Conservation (phyloP, 2,888 invertebrate genomes). For the Nomada lathburiana region DNA sequence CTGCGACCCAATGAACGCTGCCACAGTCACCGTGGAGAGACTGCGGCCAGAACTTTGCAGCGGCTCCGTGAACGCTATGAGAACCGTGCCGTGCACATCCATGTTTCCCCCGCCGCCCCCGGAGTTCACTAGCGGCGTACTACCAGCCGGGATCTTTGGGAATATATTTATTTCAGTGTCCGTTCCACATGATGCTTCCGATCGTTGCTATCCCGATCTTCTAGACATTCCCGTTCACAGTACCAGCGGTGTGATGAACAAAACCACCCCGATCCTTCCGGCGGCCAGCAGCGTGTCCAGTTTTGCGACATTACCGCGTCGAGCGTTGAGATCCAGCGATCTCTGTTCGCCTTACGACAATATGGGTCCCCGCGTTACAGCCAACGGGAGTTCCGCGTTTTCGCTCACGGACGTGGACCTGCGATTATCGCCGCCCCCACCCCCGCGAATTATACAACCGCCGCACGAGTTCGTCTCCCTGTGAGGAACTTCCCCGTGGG, state of each 20-base stretch:
- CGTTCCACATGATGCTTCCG: constrained; percentile 90
- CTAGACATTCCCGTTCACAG: constrained; percentile 88
- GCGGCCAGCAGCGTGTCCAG: constrained; percentile 79
- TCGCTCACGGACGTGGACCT: constrained; percentile 89
- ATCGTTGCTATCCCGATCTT: constrained; percentile 92
- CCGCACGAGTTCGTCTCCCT: constrained; percentile 87
- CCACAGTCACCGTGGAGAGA: constrained; percentile 84
- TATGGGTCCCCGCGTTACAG: constrained; percentile 95
- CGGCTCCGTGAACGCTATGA: constrained; percentile 75
- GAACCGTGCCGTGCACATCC: constrained; percentile 81
- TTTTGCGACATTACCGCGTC: constrained; percentile 84
- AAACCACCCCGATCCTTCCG: constrained; percentile 60
- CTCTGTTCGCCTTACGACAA: constrained; percentile 92
- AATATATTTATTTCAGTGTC: constrained; percentile 95
- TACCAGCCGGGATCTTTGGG: constrained; percentile 87
- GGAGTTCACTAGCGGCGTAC: constrained; percentile 84
- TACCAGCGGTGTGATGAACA: constrained; percentile 61
- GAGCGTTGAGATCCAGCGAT: constrained; percentile 85
- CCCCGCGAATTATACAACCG: constrained; percentile 86
- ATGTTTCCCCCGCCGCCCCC: constrained; percentile 85
- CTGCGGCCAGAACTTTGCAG: constrained; percentile 74
- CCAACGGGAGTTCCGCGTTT: constrained; percentile 94
- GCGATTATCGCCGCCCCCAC: constrained; percentile 85
- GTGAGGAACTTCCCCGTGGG: constrained; percentile 74
- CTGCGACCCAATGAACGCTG: constrained; percentile 77